These are phyloP conservation scores for Erebia epiphron DNA, from an alignment of 2,888 invertebrate genomes.

Conservation along the genomic window DNA sequence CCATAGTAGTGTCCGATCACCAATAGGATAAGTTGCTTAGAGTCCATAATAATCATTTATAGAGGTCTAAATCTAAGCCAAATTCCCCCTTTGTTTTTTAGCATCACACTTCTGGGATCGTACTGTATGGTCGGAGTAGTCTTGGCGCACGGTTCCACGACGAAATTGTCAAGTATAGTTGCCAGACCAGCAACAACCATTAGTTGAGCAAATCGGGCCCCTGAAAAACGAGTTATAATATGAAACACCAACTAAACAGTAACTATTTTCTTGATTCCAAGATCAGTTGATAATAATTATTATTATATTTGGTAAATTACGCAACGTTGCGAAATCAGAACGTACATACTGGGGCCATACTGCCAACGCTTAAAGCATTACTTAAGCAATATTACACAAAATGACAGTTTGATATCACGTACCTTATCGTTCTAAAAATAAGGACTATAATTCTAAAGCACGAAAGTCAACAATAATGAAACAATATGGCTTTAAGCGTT, in stretches of 20 bases:
- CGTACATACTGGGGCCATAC: too few species aligned
- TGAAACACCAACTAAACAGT: background rate
- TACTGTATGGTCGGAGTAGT: constrained; percentile 68
- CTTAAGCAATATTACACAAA: too few species aligned
- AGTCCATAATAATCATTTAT: constrained; percentile 24
- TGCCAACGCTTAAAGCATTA: too few species aligned
- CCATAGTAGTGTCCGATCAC: constrained; percentile 14
- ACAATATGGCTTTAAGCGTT: too few species aligned
- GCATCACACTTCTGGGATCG: constrained; percentile 74
- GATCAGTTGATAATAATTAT: too few species aligned
- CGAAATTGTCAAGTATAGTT: constrained; percentile 57
- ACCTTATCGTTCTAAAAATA: too few species aligned
- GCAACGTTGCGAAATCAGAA: too few species aligned
- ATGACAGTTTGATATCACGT: too few species aligned
- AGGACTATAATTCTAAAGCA: too few species aligned
- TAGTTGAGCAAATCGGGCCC: constrained; percentile 73
- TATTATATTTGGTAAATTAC: too few species aligned
- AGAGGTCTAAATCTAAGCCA: constrained; percentile 63
- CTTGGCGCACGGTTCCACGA: constrained; percentile 65
- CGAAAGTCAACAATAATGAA: too few species aligned
- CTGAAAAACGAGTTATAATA: constrained; percentile 50
- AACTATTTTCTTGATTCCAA: background rate
- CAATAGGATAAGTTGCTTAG: constrained; percentile 22
- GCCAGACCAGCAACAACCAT: constrained; percentile 66
- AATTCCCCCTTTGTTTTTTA: constrained; percentile 76